Base-by-base conservation (phyloP, 2,888 invertebrate genomes). In the Drosophila histrio region DNA sequence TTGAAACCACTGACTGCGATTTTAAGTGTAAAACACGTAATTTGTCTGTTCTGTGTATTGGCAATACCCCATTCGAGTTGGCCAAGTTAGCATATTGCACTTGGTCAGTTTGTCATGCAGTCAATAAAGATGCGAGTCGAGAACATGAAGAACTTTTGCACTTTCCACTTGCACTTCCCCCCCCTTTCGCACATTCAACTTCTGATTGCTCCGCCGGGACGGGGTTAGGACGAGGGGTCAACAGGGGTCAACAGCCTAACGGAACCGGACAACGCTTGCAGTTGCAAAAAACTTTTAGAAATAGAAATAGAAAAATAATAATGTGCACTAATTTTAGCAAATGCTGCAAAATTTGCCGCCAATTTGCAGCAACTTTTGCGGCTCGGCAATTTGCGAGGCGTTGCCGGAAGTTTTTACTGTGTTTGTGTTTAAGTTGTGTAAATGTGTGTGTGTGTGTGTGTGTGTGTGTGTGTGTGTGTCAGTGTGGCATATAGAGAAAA, bases 251-350 rank as follows among this genome's bases (percentile, higher is more conserved):
- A 46, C 50, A 59, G 52, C 24, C 24, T 30, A 34, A 38, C 28
- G 30, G n/a, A n/a, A 44, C n/a, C 47, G 36, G 17, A 21, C 21
- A 41, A 5, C 9, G 22, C 28, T 13, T 13, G 46, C 32, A 56
- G 22, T 22, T 19, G 17, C 36, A 17, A 21, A 9, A 60, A 41
- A 17, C 15, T 36, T 22, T 17, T 44, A 17, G 44, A 47, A 49
- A 21, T 38, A 38, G 54, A 30, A 49, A 44, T 17, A 26, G 24
- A 30, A 19, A 47, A 46, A 59, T 57, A 57, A 54, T 68, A 68
- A 72, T 72, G 56, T 36, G 26, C 39, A 39, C 63, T 75, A 72
- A 78, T 77, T 78, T 44, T 65, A 44, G 68, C 70, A 67, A 47
- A 50, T 78, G 75, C 57, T 58, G 60, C 79, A 63, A 61, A 62